These are phyloP conservation scores for Chlorodrepanis virens DNA, from an alignment of 2,113 vertebrate species.

Conservation along the genomic window DNA sequence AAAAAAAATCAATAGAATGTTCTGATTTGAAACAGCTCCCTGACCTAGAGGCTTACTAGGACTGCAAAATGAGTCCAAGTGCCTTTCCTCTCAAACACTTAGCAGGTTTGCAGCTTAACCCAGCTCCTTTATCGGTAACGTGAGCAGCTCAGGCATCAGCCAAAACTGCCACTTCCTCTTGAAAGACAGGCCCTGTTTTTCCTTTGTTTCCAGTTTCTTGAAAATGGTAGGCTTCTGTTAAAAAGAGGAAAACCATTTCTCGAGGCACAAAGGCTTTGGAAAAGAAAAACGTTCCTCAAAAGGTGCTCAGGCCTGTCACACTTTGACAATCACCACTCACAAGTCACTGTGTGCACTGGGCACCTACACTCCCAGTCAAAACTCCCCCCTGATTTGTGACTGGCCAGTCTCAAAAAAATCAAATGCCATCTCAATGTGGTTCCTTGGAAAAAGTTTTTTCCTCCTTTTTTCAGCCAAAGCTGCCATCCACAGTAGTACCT, in stretches of 20 bases:
- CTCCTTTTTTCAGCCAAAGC: neutral
- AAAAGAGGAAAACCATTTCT: neutral
- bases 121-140: rapidly evolving
- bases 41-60: neutral
- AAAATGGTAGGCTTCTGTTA: neutral
- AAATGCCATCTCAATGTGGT: neutral
- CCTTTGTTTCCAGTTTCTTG: neutral
- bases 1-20: constrained; percentile 10
- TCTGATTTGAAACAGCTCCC: neutral
- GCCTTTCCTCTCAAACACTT: neutral
- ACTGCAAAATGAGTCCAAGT: neutral
- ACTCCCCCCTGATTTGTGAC: neutral
- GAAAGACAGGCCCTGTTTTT: neutral
- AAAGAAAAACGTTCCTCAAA: neutral
- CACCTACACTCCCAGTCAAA: neutral
- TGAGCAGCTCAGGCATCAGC: neutral
- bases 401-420: neutral
- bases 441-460: neutral
- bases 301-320: neutral
- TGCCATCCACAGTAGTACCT: neutral
- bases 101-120: neutral
- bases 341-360: neutral
- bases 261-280: neutral
- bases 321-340: neutral
- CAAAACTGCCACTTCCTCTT: neutral